These are phyloP conservation scores for Ranitomeya imitator DNA, from an alignment of 2,113 vertebrate species.

Conservation along the genomic window DNA sequence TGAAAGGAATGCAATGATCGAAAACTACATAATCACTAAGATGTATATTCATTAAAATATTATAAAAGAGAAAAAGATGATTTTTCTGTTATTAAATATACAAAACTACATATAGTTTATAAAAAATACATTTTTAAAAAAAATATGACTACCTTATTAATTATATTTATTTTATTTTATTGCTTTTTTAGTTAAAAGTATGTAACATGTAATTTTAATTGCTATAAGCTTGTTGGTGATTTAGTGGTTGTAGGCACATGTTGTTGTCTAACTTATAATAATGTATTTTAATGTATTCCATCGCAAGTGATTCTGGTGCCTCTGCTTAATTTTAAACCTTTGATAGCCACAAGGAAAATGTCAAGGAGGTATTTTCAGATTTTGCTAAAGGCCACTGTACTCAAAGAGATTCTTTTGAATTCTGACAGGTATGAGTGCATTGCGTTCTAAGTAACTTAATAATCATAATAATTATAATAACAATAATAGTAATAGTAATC, in stretches of 20 bases:
- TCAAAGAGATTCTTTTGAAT: slow-evolving; percentile 49
- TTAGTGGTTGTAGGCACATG: not conserved
- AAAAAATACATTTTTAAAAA: not conserved
- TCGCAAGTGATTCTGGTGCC: slow-evolving; percentile 50
- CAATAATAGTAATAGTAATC: not conserved
- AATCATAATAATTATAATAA: not conserved
- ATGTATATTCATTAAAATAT: not conserved
- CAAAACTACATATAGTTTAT: too few species aligned
- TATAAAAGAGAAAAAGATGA: not conserved
- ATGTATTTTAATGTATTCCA: slow-evolving; percentile 37
- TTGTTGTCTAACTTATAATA: slow-evolving; percentile 22
- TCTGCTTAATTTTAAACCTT: slow-evolving; percentile 60
- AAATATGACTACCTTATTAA: not conserved
- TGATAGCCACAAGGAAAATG: slow-evolving; percentile 59
- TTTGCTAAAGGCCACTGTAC: slow-evolving; percentile 57
- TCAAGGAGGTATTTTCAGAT: slow-evolving; percentile 61
- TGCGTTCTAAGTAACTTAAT: slow-evolving; percentile 21
- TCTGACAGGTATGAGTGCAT: not conserved
- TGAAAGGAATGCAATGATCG: too few species aligned
- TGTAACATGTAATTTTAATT: not conserved
- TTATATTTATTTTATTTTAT: not conserved
- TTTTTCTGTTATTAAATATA: not conserved
- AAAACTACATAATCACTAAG: not conserved
- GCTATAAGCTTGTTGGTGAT: not conserved
- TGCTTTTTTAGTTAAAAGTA: not conserved